Conservation (phyloP, 2,113 vertebrate genomes). For the Daubentonia madagascariensis region DNA sequence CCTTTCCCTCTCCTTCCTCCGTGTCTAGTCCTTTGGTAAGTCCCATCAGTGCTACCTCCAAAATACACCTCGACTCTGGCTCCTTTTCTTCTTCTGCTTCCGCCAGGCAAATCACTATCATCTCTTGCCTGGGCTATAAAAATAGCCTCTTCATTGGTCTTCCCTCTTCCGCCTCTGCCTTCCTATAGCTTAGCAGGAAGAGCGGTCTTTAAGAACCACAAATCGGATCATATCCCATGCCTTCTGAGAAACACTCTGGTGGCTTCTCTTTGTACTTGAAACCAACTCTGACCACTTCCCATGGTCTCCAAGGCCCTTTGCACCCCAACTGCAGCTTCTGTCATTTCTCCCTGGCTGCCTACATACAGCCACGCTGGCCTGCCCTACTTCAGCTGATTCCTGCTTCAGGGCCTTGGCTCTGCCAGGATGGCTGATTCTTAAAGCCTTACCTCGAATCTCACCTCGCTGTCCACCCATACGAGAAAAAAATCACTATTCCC, state of each 20-base stretch:
- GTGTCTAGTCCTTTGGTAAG: not conserved
- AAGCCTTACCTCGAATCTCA: not conserved
- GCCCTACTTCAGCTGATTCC: too few relatives aligned
- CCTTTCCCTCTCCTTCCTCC: not conserved
- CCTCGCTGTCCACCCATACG: not conserved
- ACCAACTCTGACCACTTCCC: not conserved
- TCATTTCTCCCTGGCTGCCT: not conserved
- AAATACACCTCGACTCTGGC: not conserved
- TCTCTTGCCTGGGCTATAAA: not conserved
- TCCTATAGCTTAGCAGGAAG: not conserved
- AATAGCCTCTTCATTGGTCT: not conserved
- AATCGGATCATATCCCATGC: not conserved
- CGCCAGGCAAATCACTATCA: not conserved
- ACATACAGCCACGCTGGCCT: not conserved
- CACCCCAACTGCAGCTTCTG: fast-evolving
- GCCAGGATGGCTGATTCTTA: not conserved
- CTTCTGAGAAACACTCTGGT: not conserved
- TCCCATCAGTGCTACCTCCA: not conserved
- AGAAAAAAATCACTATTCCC: not conserved
- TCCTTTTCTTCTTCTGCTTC: not conserved
- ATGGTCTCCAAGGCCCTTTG: not conserved
- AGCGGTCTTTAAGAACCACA: not conserved
- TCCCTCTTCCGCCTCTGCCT: not conserved
- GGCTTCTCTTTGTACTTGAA: not conserved
- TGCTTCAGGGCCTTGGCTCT: not conserved